Evolutionary conservation across 2,888 invertebrate species (phyloP).

Genomic region (Microctonus brassicae): DNA sequence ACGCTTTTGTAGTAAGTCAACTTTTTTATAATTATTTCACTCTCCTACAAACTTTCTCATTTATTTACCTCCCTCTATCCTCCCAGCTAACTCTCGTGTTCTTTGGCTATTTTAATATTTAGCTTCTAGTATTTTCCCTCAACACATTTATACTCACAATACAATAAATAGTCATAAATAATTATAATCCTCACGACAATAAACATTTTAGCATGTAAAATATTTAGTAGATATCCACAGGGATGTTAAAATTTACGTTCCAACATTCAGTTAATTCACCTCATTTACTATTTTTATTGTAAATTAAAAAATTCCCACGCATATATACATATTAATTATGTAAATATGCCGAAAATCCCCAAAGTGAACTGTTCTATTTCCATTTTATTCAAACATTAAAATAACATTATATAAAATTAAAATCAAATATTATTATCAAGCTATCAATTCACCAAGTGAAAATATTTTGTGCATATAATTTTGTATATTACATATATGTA

Average conservation of each 20-base stretch:
- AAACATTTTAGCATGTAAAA: neutral
- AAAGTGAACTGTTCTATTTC: no score
- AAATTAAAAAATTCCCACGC: neutral
- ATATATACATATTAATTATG: neutral
- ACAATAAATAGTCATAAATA: neutral
- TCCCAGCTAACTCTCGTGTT: neutral
- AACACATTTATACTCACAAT: neutral
- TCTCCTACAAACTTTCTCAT: neutral
- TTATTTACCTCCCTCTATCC: neutral
- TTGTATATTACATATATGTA: no score
- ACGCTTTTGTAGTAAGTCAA: neutral
- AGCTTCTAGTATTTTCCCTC: neutral
- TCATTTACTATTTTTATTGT: no score
- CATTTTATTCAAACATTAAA: no score
- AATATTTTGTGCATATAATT: no score
- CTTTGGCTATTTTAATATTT: neutral
- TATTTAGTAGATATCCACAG: conserved; percentile 1
- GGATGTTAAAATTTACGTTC: conserved; percentile 44
- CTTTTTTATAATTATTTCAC: neutral
- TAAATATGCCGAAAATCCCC: no score
- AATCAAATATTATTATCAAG: no score
- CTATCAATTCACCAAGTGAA: no score
- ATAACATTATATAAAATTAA: no score
- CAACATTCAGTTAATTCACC: neutral
- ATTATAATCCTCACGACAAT: neutral